Evolutionary conservation across 2,888 invertebrate species (phyloP).

Genomic region (Habroteleia sp.): DNA sequence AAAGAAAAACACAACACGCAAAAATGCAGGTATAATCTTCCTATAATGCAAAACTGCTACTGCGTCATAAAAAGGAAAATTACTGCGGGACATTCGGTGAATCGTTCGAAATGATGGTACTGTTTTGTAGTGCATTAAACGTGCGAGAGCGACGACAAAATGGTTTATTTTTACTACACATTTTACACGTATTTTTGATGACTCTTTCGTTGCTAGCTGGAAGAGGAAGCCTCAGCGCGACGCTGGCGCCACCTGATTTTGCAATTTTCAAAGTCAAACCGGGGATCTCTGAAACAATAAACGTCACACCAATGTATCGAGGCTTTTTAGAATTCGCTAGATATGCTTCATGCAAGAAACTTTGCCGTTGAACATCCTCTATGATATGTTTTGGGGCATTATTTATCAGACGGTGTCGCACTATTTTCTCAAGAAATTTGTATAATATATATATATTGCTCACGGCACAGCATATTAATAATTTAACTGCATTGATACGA

Average conservation of each 20-base stretch:
- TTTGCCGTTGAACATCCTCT: conserved; percentile 15
- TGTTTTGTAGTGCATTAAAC: conserved; percentile 50
- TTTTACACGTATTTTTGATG: conserved; percentile 55
- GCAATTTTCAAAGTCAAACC: conserved; percentile 5
- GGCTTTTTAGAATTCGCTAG: conserved; percentile 21
- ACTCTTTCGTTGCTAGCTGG: conserved; percentile 7
- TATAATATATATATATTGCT: too few species aligned
- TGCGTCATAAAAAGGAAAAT: conserved; percentile 35
- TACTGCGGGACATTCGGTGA: conserved; percentile 25
- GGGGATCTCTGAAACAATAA: neutral
- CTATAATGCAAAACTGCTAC: conserved; percentile 32
- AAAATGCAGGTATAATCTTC: conserved; percentile 38
- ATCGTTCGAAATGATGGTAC: conserved; percentile 46
- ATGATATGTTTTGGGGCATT: conserved; percentile 70
- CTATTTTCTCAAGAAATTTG: conserved; percentile 46
- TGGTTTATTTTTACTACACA: conserved; percentile 49
- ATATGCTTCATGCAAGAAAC: conserved; percentile 15
- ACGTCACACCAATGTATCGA: conserved; percentile 10
- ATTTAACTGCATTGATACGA: too few species aligned
- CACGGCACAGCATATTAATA: conserved; percentile 26
- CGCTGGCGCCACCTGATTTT: conserved; percentile 6
- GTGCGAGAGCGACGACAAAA: conserved; percentile 18
- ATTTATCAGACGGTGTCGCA: conserved; percentile 59
- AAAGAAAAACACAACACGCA: neutral
- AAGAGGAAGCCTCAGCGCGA: neutral